Percentiles rank a stretch among this genome's conserved stretches.
These are phyloP conservation scores for Sclerodermus sp. DNA, from an alignment of 2,888 invertebrate species.

Conservation along the genomic window DNA sequence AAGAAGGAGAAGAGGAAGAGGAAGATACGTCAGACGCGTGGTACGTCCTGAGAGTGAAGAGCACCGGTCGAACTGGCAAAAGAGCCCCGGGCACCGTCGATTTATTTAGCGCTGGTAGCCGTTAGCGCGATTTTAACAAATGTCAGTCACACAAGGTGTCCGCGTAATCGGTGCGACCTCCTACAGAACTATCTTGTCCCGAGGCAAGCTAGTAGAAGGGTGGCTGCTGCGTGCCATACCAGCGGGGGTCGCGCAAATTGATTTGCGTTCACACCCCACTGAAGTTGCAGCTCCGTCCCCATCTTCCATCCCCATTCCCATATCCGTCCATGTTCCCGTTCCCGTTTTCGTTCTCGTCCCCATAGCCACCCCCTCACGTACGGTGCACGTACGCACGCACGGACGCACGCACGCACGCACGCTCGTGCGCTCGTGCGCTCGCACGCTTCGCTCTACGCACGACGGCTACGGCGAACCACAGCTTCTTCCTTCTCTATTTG, in stretches of 20 bases:
- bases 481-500: slow-evolving; percentile 19
- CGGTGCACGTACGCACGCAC: no score
- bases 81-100: no score
- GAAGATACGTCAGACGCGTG: no score
- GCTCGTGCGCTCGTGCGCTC: no score
- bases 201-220: slow-evolving; percentile 14
- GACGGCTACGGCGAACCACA: neutral
- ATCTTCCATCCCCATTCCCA: neutral
- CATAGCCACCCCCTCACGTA: slow-evolving; percentile 8
- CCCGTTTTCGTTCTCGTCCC: neutral
- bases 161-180: neutral
- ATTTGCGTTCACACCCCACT: slow-evolving; percentile 58
- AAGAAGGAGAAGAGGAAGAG: no score
- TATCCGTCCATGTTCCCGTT: slow-evolving; percentile 1
- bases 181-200: neutral
- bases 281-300: slow-evolving; percentile 22
- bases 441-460: neutral
- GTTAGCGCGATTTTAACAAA: slow-evolving; percentile 42
- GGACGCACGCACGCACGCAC: neutral
- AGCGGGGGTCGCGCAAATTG: slow-evolving; percentile 54
- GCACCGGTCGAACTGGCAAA: no score
- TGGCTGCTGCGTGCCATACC: slow-evolving; percentile 32
- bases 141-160: slow-evolving; percentile 34
- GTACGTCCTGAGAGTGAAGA: no score
- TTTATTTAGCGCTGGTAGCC: neutral